Evolutionary conservation across 2,113 vertebrate genomes (phyloP), one percentile per base, ranked within the genome.

Genomic region (Seriola rivoliana): DNA sequence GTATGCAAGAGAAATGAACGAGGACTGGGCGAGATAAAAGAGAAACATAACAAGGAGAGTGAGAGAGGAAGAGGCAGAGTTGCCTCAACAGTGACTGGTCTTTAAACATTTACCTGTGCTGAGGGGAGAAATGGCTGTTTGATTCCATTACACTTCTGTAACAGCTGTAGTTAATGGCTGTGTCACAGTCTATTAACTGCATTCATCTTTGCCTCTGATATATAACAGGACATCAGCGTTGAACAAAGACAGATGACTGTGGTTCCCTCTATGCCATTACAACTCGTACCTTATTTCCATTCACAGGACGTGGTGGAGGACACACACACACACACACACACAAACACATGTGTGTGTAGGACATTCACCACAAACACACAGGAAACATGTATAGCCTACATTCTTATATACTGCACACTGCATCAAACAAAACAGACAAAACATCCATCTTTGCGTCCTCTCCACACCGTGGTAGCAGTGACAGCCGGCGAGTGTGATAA

Each of bases 121-220:
- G 90, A 82, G 91, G 86, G 82, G 86, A 92, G 89, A 85, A 92
- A 92, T 90, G 89, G 91, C 87, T 89, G 93, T 92, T 94, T 95
- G 94, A 95, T 95, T 95, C 92, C 93, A 95, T 95, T 94, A 92
- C 91, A 86, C 94, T 94, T 95, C 94, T 92, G 94, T 95, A 94
- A 95, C 94, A 95, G 92, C 94, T 93, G 92, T 93, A 93, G 93
- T 95, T 95, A 96, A 95, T 95, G 95, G 93, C 93, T 82, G 92
- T 93, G 95, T 95, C 95, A 95, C 95, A 95, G 93, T 93, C 95
- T 95, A 95, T 95, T 96, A 95, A 93, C 93, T 87, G 91, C 93
- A 94, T 95, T 95, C 94, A 95, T 95, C 94, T 95, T 91, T 85
- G 84, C 81, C 91, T 91, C 89, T 94, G 93, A 95, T 95, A 91